These are phyloP conservation scores for Spea hammondii DNA, from an alignment of 2,797 vertebrate genomes.

Conservation along the genomic window DNA sequence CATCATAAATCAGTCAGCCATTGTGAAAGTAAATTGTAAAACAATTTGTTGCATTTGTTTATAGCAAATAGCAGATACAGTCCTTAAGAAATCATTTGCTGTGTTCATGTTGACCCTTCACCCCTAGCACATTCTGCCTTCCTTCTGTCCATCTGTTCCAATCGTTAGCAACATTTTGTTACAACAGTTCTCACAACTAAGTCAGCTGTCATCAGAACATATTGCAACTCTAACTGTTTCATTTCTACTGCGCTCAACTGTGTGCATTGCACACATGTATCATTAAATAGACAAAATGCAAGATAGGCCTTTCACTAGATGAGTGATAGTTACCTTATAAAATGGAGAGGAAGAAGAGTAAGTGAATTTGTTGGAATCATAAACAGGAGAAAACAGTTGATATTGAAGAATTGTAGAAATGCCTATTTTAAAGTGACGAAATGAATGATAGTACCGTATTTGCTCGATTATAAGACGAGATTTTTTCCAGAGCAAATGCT, in stretches of 20 bases:
- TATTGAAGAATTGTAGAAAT: too few relatives aligned
- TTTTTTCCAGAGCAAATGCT: too few relatives aligned
- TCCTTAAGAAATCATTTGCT: constrained; percentile 75
- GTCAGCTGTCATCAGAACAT: constrained; percentile 73
- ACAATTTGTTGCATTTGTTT: constrained; percentile 57
- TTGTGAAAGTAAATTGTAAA: constrained; percentile 58
- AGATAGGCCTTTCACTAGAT: background rate
- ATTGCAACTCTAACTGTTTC: constrained; percentile 72
- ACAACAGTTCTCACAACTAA: constrained; percentile 69
- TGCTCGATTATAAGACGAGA: too few relatives aligned
- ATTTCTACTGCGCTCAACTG: constrained; percentile 70
- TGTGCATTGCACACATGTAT: constrained; percentile 57
- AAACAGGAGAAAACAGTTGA: too few relatives aligned
- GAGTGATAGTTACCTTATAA: background rate
- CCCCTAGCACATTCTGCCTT: constrained; percentile 75
- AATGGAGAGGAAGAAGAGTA: too few relatives aligned
- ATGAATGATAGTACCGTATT: too few relatives aligned
- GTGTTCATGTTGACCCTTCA: constrained; percentile 74
- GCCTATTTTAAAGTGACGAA: too few relatives aligned
- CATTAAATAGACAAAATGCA: constrained; percentile 24
- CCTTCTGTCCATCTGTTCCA: constrained; percentile 76
- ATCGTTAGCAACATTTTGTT: constrained; percentile 72
- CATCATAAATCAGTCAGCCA: background rate
- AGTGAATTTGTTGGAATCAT: too few relatives aligned
- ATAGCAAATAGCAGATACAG: constrained; percentile 68